Evolutionary conservation across 2,797 vertebrate genomes (phyloP).

Genomic region (Muraenolepis orangiensis): DNA sequence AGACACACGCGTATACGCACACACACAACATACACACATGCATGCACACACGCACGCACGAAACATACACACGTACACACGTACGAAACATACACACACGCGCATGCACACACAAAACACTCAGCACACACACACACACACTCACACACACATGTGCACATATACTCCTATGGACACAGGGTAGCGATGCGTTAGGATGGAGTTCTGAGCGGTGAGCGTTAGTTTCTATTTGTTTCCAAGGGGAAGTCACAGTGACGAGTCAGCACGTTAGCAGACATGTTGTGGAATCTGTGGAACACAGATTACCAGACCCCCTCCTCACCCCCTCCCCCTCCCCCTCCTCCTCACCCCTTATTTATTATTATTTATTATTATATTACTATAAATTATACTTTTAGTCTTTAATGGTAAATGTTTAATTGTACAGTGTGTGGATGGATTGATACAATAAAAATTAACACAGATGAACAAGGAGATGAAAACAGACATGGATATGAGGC

Average conservation of each 20-base stretch:
- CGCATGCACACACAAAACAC: neutral
- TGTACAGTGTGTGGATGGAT: neutral
- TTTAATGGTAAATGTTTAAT: neutral
- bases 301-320: slow-evolving; percentile 27
- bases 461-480: no score
- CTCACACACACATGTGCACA: neutral
- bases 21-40: neutral
- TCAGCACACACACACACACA: neutral
- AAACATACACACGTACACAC: neutral
- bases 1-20: no score
- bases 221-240: slow-evolving; percentile 10
- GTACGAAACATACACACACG: no score
- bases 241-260: slow-evolving; percentile 21
- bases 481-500: neutral
- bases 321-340: neutral
- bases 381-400: neutral
- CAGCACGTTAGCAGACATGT: slow-evolving; percentile 56
- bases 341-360: no score
- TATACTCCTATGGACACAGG: neutral
- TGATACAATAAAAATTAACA: neutral
- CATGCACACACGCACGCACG: neutral
- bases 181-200: slow-evolving; percentile 13
- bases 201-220: slow-evolving; percentile 9
- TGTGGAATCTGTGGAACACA: slow-evolving; percentile 48
- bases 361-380: no score